These are phyloP conservation scores for Enteromius viviparus DNA, from an alignment of 2,797 vertebrate species.

Conservation along the genomic window DNA sequence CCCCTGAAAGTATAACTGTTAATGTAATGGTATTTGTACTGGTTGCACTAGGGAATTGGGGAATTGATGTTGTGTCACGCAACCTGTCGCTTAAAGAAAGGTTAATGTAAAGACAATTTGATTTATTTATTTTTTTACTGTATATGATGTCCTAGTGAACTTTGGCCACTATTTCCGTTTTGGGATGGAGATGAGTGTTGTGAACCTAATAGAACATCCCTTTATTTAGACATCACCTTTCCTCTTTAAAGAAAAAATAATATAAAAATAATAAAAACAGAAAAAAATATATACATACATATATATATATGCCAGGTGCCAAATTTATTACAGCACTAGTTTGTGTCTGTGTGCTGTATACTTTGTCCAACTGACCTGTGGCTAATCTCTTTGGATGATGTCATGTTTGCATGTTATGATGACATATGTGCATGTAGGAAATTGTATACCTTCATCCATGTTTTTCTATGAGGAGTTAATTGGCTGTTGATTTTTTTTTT, in stretches of 20 bases:
- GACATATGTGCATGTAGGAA: conserved; percentile 82
- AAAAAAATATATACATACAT: background rate
- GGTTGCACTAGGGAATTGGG: conserved; percentile 17
- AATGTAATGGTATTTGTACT: conserved; percentile 21
- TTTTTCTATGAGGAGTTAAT: conserved; percentile 83
- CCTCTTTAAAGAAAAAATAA: conserved; percentile 9
- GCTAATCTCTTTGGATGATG: conserved; percentile 79
- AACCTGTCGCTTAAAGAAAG: conserved; percentile 26
- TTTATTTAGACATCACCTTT: conserved; percentile 25
- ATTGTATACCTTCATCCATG: conserved; percentile 80
- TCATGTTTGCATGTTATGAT: conserved; percentile 92
- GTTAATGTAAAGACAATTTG: conserved; percentile 39
- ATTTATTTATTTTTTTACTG: conserved; percentile 10
- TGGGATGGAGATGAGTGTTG: conserved; percentile 51
- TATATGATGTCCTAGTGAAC: conserved; percentile 46
- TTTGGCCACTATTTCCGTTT: conserved; percentile 50
- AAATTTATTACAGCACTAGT: conserved; percentile 77
- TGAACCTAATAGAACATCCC: conserved; percentile 32
- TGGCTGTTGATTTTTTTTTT: conserved; percentile 80
- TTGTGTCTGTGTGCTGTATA: conserved; percentile 77
- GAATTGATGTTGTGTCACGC: background rate
- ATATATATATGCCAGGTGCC: conserved; percentile 69
- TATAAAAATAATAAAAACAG: conserved; percentile 9
- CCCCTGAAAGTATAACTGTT: conserved; percentile 25
- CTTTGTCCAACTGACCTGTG: conserved; percentile 76